These are phyloP conservation scores for Microvelia longipes DNA, from an alignment of 1,140 invertebrate genomes.

Conservation along the genomic window DNA sequence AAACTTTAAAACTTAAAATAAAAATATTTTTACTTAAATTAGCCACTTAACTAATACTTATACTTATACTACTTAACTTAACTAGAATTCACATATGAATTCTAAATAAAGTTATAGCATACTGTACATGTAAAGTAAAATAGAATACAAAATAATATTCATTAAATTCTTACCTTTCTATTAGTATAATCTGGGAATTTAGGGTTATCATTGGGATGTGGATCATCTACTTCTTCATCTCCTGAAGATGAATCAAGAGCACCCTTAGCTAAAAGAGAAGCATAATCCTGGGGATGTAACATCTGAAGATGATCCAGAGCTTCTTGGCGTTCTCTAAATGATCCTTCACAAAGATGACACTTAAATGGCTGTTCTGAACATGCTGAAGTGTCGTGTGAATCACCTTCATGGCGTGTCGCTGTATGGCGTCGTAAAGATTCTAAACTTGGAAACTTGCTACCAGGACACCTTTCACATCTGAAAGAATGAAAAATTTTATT, in stretches of 20 bases:
- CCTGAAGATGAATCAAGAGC: constrained; percentile 47
- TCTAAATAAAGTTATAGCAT: no score
- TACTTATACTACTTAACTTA: no score
- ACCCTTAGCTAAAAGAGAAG: constrained; percentile 59
- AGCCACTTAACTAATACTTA: no score
- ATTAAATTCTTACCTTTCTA: constrained; percentile 53
- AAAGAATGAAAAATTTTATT: no score
- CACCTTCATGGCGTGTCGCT: constrained; percentile 43
- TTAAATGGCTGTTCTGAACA: constrained; percentile 63
- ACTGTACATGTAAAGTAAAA: no score
- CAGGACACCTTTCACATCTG: constrained; percentile 69
- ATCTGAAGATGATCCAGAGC: constrained; percentile 66
- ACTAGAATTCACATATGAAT: no score
- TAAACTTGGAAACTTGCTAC: constrained; percentile 67
- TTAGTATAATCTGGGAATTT: constrained; percentile 75
- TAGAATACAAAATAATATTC: no score
- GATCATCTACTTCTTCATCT: constrained; percentile 30
- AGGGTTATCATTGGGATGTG: constrained; percentile 31
- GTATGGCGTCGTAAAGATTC: constrained; percentile 64
- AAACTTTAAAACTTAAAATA: no score
- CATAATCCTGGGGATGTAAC: constrained; percentile 52
- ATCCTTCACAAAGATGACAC: constrained; percentile 80
- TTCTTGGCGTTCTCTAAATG: constrained; percentile 58
- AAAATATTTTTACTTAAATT: no score
- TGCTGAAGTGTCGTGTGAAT: constrained; percentile 8